Conservation (phyloP, 2,797 vertebrate genomes). For the Vireo griseus region DNA sequence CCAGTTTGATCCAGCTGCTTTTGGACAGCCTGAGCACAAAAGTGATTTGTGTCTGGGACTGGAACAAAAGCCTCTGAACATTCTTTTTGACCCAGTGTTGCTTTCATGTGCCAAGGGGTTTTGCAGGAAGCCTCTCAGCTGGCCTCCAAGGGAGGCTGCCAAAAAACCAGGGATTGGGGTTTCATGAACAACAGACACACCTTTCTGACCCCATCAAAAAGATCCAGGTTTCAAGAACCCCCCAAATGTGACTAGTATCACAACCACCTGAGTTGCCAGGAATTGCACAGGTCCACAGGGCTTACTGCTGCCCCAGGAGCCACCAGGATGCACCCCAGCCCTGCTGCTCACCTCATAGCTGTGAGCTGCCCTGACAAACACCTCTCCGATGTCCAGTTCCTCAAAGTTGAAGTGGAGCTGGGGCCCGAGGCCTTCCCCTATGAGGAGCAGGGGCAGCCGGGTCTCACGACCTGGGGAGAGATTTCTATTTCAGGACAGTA, state of each 20-base stretch:
- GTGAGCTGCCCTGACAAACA: slow-evolving; percentile 76
- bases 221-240: fast-evolving
- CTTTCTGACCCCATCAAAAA: neutral
- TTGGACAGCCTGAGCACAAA: neutral
- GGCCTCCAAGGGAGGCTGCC: neutral
- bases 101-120: neutral
- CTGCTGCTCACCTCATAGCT: slow-evolving; percentile 81
- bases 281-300: neutral
- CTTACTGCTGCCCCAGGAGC: neutral
- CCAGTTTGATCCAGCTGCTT: neutral
- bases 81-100: neutral
- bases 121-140: neutral
- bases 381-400: slow-evolving; percentile 77
- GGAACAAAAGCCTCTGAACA: neutral
- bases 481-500: neutral
- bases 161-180: neutral
- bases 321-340: neutral
- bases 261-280: neutral
- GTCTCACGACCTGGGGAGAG: slow-evolving; percentile 75
- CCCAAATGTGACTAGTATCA: neutral
- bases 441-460: slow-evolving; percentile 79
- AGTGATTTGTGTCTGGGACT: neutral
- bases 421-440: slow-evolving; percentile 81
- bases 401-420: slow-evolving; percentile 77
- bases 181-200: neutral